Conservation (phyloP, 1,140 invertebrate species). For the Bombus pyrosoma region DNA sequence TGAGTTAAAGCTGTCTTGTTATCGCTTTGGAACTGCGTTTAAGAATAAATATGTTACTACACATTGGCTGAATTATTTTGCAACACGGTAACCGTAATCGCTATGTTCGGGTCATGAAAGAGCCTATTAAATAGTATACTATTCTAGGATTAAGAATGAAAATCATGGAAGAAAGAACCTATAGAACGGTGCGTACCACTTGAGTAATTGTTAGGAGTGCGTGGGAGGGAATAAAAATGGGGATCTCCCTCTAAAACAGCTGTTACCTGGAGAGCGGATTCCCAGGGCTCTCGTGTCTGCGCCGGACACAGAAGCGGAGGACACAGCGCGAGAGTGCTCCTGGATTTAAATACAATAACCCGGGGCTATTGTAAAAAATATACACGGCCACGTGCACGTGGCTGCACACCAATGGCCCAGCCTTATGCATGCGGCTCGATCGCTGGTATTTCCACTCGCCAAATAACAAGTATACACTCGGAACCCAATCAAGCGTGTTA, state of each 20-base stretch:
- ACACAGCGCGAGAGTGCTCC: conserved; percentile 47
- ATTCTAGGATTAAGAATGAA: not conserved
- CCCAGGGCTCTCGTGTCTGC: conserved; percentile 57
- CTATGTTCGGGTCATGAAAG: not conserved
- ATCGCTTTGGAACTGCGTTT: no score
- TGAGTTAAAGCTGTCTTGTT: no score
- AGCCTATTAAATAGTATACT: not conserved
- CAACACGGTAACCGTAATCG: not conserved
- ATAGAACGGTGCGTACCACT: not conserved
- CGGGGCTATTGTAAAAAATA: conserved; percentile 63
- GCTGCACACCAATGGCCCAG: conserved; percentile 21
- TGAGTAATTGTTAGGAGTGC: conserved; percentile 57
- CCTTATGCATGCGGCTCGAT: conserved; percentile 51
- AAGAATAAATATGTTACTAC: no score
- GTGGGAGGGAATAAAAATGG: conserved; percentile 42
- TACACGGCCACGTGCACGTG: conserved; percentile 13
- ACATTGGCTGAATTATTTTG: no score
- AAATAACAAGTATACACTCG: conserved; percentile 66
- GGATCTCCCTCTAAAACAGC: conserved; percentile 59
- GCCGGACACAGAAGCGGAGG: conserved; percentile 49
- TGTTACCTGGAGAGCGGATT: conserved; percentile 63
- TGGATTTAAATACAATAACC: conserved; percentile 72
- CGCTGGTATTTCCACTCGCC: conserved; percentile 58
- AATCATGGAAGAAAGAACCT: not conserved
- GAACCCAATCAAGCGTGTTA: conserved; percentile 57